Conservation (phyloP, 2,113 vertebrate species). For the Psilopogon haemacephalus region DNA sequence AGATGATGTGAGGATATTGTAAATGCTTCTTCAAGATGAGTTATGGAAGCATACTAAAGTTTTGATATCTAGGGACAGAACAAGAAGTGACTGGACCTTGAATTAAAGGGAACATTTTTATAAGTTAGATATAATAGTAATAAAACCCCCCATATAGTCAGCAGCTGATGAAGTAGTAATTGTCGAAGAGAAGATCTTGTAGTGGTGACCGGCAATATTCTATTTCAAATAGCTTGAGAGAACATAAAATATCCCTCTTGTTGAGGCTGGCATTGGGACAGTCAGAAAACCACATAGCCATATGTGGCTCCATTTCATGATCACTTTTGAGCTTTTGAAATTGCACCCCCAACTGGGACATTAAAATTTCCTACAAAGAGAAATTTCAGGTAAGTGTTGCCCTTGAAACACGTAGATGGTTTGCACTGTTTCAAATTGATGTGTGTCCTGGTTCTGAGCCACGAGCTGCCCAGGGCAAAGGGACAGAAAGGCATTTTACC, state of each 20-base stretch:
- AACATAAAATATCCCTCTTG: not conserved
- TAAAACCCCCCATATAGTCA: not conserved
- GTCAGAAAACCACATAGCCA: not conserved
- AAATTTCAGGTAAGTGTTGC: not conserved
- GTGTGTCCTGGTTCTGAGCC: too few relatives aligned
- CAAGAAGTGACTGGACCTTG: not conserved
- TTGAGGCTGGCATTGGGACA: not conserved
- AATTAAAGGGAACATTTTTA: not conserved
- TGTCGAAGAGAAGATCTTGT: not conserved
- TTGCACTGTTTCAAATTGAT: not conserved
- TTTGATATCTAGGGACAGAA: not conserved
- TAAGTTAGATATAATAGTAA: not conserved
- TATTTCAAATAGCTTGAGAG: not conserved
- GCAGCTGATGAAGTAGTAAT: not conserved
- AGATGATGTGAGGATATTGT: not conserved
- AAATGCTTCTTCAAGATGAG: not conserved
- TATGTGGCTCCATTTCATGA: not conserved
- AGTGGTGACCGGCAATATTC: not conserved
- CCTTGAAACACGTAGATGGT: not conserved
- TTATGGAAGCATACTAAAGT: not conserved
- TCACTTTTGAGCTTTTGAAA: not conserved
- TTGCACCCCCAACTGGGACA: not conserved
- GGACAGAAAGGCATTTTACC: too few relatives aligned
- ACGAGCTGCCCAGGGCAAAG: too few relatives aligned
- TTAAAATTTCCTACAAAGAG: not conserved